phyloP scores from a whole-genome alignment of 2,113 vertebrate genomes.

The Tricholaema leucomelas region DNA sequence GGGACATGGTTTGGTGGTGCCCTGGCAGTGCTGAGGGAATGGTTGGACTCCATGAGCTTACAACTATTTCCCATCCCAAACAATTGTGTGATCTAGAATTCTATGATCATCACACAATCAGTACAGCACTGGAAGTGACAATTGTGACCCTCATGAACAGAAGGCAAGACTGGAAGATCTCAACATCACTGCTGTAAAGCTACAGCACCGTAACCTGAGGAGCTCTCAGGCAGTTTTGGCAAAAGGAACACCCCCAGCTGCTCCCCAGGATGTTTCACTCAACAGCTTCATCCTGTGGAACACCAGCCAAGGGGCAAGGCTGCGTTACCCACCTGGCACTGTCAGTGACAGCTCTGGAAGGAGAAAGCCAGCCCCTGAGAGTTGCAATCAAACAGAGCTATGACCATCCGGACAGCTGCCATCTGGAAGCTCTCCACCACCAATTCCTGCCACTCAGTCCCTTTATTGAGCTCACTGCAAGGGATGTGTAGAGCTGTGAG shows the following conservation, averaged over 20 bases:
- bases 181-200: background rate
- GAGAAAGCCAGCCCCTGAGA: background rate
- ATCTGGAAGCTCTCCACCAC: background rate
- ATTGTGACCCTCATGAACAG: accelerated
- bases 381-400: background rate
- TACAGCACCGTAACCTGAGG: background rate
- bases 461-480: background rate
- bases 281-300: background rate
- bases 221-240: background rate
- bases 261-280: background rate
- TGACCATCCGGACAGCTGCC: accelerated
- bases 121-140: accelerated
- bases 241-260: background rate
- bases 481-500: background rate
- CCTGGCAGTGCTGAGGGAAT: no score
- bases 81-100: background rate
- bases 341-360: background rate
- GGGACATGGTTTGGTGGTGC: background rate
- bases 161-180: background rate
- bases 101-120: background rate
- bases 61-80: background rate
- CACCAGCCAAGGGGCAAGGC: background rate
- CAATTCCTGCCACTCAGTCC: background rate
- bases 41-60: no score
- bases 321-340: accelerated